Evolutionary conservation across 1,140 invertebrate genomes (phyloP), one percentile per base, ranked within the genome.

Genomic region (Rhyacophila brunnea): DNA sequence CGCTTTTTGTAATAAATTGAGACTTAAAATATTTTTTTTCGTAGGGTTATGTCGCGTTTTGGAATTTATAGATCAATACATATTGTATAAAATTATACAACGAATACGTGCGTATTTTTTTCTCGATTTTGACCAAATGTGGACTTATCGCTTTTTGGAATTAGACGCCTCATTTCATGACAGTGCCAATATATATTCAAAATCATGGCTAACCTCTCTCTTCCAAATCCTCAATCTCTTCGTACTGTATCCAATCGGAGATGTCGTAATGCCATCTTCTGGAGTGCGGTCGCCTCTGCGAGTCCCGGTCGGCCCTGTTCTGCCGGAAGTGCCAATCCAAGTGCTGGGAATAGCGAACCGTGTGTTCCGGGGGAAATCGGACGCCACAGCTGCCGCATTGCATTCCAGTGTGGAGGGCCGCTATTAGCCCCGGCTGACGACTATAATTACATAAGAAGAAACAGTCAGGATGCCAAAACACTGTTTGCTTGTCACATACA

Each of bases 291-390:
- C 92, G 88, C 17, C 90, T 83, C 0, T 87, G 85, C 0, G 90
- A 90, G 67, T 94, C 91, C 56, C 92, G 87, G 67, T 94, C 93
- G 40, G 88, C 80, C 7, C 93, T 79, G 74, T 98, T 98, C 72
- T 94, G 91, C 7, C 95, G 79, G 75, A 98, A 98, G 79, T 98
- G 96, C 95, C 96, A 98, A 76, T 98, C 95, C 20, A 98, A 81
- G 78, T 98, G 96, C 70, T 94, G 90, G 60, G 91, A 91, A 71
- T 98, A 92, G 50, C 87, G 85, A 20, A 92, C 89, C 1, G 91
- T 93, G 67, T 92, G 87, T 71, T 93, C 90, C 0, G 91, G 86
- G 9, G 89, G 87, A 73, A 97, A 98, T 36, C 96, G 81, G 19
- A 91, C 85, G 13, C 95, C 95, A 78, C 95, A 98, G 17, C 93